Base-by-base conservation (phyloP, 1,140 invertebrate genomes). In the Nylanderia fulva region DNA sequence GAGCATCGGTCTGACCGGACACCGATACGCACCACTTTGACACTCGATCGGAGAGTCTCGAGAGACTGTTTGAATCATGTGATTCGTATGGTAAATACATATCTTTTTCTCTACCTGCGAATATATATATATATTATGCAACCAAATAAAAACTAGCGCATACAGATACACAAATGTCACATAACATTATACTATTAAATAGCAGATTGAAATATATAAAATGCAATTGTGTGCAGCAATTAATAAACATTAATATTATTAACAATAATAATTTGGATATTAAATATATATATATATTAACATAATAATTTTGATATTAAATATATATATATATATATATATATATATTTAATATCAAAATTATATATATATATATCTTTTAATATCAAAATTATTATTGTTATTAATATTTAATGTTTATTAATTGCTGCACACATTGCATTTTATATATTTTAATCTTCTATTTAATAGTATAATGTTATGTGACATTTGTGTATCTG, bases 11-110 rank as follows among this genome's bases (percentile, higher is more conserved):
- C 74, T 80, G 83, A 84, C 83, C 71, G 63, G 64, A 61, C 52
- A 79, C 69, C 33, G 86, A 85, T 71, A 75, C 83, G 75, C 54
- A 39, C 69, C 54, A 80, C 61, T 88, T 80, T 88, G 84, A 88
- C 83, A 88, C 68, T 69, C 83, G 86, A 88, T 76, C 86, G 68
- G 60, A 13, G 68, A 61, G n/a, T 52, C 84, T 58, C 42, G 33
- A 54, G 39, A 52, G 71, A 68, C 86, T 29, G 39, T 80, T 74
- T 68, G 52, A 56, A 79, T 85, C 86, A 75, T 29, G 69, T 77
- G 87, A 74, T 72, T 82, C 66, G 36, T 82, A 45, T 42, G 24
- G 36, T 82, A 56, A 58, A 82, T 71, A 80, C 29, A 42, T 82
- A 18, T 56, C 33, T 56, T 54, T 66, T 18, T 21, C 15, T 18